Conservation (phyloP, 2,113 vertebrate species). For the Heloderma charlesbogerti region DNA sequence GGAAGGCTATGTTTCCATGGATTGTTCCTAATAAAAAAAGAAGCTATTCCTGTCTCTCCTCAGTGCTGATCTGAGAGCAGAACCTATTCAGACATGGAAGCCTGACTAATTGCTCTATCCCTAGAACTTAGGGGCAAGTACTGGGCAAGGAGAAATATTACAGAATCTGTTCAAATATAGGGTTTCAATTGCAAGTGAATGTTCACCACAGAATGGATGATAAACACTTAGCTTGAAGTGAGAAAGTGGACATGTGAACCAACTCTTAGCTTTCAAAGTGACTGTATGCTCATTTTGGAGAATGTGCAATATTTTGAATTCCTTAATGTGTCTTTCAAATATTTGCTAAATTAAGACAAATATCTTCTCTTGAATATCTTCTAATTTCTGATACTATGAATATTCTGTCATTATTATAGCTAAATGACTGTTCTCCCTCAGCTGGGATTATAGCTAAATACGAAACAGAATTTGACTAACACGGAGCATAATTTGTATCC, state of each 20-base stretch:
- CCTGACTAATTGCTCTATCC: neutral
- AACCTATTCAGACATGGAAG: neutral
- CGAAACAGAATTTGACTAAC: neutral
- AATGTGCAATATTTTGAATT: neutral
- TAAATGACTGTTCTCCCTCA: neutral
- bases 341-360: conserved; percentile 1
- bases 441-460: neutral
- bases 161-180: neutral
- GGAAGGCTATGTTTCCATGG: neutral
- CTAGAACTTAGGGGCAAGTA: too few species aligned
- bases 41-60: neutral
- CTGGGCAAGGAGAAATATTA: neutral
- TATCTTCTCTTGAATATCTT: neutral
- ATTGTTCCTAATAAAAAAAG: neutral
- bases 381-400: conserved; percentile 11
- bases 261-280: neutral
- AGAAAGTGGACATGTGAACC: neutral
- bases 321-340: neutral
- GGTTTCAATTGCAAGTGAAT: neutral
- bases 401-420: neutral
- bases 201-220: neutral
- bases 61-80: neutral
- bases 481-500: neutral
- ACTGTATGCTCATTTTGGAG: neutral
- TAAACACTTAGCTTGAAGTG: neutral